These are phyloP conservation scores for Oconnorella tubifera DNA, from an alignment of 2,888 invertebrate genomes.

Conservation along the genomic window DNA sequence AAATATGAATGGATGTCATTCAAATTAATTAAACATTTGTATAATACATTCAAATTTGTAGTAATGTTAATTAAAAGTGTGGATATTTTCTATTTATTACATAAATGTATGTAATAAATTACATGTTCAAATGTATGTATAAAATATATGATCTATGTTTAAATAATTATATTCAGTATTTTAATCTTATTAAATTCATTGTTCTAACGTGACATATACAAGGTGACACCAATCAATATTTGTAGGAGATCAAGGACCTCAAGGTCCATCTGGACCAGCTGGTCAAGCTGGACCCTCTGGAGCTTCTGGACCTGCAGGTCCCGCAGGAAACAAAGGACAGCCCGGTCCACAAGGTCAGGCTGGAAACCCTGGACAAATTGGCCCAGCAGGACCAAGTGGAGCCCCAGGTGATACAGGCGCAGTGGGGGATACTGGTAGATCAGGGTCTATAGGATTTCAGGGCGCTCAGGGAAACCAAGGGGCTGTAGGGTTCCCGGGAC, in stretches of 20 bases:
- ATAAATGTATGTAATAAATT: too few relatives aligned
- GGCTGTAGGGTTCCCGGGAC: slow-evolving; percentile 15
- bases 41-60: too few relatives aligned
- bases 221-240: too few relatives aligned
- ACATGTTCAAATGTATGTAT: too few relatives aligned
- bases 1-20: too few relatives aligned
- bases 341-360: slow-evolving; percentile 19
- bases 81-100: too few relatives aligned
- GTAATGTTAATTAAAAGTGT: too few relatives aligned
- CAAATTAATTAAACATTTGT: too few relatives aligned
- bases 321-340: slow-evolving; percentile 16
- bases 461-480: slow-evolving; percentile 12
- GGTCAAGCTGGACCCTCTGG: slow-evolving; percentile 22
- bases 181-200: too few relatives aligned
- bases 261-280: slow-evolving; percentile 16
- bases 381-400: slow-evolving; percentile 10
- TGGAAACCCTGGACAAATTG: slow-evolving; percentile 1
- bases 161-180: too few relatives aligned
- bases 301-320: slow-evolving; percentile 15
- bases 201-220: too few relatives aligned
- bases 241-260: slow-evolving; percentile 14
- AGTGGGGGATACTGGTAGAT: slow-evolving; percentile 4
- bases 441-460: slow-evolving; percentile 15
- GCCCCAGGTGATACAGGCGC: slow-evolving; percentile 7
- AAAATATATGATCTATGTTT: too few relatives aligned